phyloP scores from a whole-genome alignment of 2,888 invertebrate species.

The Latheticus oryzae region DNA sequence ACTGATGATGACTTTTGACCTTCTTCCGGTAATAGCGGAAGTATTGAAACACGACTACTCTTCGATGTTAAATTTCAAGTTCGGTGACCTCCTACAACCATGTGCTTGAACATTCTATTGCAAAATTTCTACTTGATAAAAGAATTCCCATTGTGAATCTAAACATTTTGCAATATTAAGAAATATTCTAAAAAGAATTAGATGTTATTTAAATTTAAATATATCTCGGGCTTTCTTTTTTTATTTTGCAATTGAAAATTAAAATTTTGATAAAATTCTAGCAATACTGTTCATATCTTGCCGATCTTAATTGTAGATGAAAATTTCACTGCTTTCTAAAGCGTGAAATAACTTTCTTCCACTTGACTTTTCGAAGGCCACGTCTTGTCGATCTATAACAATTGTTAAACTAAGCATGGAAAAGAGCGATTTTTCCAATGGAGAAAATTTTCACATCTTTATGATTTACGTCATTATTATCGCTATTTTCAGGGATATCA shows the following conservation, averaged over 20 bases:
- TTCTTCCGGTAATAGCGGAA: conserved; percentile 1
- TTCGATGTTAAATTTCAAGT: conserved; percentile 4
- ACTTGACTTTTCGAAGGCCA: not conserved
- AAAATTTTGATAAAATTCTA: not conserved
- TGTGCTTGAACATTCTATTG: no score
- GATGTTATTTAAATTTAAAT: not conserved
- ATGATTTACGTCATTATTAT: conserved; percentile 1
- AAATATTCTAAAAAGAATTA: conserved; percentile 1
- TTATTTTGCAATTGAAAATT: conserved; percentile 25
- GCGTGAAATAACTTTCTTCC: conserved; percentile 25
- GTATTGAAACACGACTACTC: not conserved
- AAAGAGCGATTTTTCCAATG: not conserved
- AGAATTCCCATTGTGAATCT: conserved; percentile 19
- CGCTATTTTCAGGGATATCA: conserved; percentile 26
- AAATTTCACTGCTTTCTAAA: conserved; percentile 33
- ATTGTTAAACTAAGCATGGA: conserved; percentile 10
- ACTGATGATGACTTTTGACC: no score
- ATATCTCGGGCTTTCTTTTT: conserved; percentile 19
- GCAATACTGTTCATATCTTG: conserved; percentile 7
- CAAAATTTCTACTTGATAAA: no score
- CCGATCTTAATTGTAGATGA: conserved; percentile 13
- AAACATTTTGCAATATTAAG: conserved; percentile 11
- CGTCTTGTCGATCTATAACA: not conserved
- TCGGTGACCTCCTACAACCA: no score
- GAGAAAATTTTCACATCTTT: no score